Evolutionary conservation across 2,113 vertebrate genomes (phyloP).

Genomic region (Glareola pratincola): DNA sequence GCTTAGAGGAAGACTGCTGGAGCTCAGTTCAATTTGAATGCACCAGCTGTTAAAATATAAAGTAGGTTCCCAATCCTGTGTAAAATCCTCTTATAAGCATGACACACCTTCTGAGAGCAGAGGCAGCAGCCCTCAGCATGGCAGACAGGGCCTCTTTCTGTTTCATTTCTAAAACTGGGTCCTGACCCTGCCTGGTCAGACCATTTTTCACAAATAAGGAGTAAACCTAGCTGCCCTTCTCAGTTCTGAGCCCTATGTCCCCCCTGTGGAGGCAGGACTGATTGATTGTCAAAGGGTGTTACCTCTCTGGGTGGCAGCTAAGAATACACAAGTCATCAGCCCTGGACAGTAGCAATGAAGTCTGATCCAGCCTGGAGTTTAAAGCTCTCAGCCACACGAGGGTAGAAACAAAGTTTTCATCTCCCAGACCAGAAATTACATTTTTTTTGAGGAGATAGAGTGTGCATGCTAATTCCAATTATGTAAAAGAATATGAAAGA

Average conservation of each 20-base stretch:
- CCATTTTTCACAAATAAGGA: not conserved
- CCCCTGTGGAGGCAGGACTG: not conserved
- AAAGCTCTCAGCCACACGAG: not conserved
- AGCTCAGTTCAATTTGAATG: not conserved
- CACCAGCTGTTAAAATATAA: not conserved
- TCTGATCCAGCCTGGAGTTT: not conserved
- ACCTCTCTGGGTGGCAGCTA: not conserved
- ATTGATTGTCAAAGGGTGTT: not conserved
- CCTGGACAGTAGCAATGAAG: not conserved
- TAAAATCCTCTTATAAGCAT: not conserved
- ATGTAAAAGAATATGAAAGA: not conserved
- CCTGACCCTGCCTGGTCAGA: not conserved
- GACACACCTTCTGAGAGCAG: not conserved
- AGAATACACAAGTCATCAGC: not conserved
- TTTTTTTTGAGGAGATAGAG: not conserved
- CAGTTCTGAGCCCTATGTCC: accelerated
- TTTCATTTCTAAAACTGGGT: not conserved
- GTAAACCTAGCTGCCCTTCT: not conserved
- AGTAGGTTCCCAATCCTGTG: not conserved
- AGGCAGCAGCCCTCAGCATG: not conserved
- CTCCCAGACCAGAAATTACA: not conserved
- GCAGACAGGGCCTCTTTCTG: not conserved
- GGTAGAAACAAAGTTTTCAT: not conserved
- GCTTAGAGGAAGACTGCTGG: not conserved
- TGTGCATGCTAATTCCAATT: not conserved